Evolutionary conservation across 2,888 invertebrate species (phyloP).

Genomic region (Aspidapion aeneum): DNA sequence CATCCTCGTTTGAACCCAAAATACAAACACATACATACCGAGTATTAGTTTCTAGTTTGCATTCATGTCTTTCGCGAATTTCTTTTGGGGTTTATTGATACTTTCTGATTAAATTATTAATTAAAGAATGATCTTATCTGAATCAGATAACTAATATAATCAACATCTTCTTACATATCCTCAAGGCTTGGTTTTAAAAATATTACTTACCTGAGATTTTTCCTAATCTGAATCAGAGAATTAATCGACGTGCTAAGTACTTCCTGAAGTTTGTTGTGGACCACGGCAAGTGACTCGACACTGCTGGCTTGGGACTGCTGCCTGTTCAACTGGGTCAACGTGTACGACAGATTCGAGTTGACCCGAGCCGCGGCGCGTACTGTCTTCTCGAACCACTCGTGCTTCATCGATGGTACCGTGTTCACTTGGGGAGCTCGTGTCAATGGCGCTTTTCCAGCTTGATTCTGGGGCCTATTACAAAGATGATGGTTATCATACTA

Average conservation of each 20-base stretch:
- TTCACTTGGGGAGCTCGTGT: not conserved
- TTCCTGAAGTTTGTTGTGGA: conserved; percentile 56
- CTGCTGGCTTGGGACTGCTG: conserved; percentile 51
- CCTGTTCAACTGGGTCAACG: conserved; percentile 53
- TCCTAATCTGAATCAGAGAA: conserved; percentile 54
- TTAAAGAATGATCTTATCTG: no score
- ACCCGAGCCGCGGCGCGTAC: conserved; percentile 55
- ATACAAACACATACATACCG: no score
- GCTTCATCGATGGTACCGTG: conserved; percentile 26
- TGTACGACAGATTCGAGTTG: conserved; percentile 54
- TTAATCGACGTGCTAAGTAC: conserved; percentile 53
- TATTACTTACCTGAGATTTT: conserved; percentile 47
- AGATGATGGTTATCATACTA: no score
- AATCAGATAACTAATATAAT: no score
- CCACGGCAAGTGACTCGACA: conserved; percentile 51
- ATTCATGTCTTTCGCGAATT: no score
- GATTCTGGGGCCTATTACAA: no score
- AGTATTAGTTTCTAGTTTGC: no score
- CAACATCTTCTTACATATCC: no score
- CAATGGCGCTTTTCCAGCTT: not conserved
- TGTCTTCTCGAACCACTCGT: conserved; percentile 59
- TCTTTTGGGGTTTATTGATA: no score
- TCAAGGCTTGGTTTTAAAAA: no score
- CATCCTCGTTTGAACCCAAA: no score
- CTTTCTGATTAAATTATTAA: no score